These are phyloP conservation scores for Melanotaenia nigrans DNA, from an alignment of 2,797 vertebrate genomes.

Conservation along the genomic window DNA sequence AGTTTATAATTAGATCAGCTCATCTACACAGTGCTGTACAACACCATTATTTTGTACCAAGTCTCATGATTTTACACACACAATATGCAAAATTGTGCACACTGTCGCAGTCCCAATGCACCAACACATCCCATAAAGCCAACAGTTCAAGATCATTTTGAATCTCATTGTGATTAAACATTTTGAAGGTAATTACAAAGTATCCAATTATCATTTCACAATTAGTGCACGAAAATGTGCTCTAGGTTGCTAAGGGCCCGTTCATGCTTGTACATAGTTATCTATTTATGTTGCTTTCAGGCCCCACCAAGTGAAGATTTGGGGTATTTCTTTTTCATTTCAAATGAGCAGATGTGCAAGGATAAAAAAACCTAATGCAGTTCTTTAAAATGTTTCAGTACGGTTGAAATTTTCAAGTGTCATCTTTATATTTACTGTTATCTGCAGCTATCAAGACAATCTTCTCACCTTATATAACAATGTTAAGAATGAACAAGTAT, in stretches of 20 bases:
- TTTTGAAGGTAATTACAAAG: not conserved
- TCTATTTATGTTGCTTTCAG: not conserved
- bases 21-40: constrained; percentile 6
- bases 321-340: not conserved
- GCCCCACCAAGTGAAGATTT: not conserved
- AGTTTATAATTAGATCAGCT: constrained; percentile 39
- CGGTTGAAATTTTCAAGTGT: not conserved
- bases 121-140: not conserved
- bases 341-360: not conserved
- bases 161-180: not conserved
- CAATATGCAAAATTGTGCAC: not conserved
- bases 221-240: not conserved
- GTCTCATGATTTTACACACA: not conserved
- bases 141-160: not conserved
- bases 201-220: not conserved
- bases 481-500: no score
- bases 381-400: not conserved
- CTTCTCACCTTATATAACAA: no score
- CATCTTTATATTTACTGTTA: not conserved
- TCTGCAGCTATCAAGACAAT: not conserved
- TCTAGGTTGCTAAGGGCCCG: not conserved
- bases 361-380: not conserved
- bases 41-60: constrained; percentile 16
- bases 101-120: not conserved
- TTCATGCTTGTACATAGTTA: not conserved